phyloP scores from a whole-genome alignment of 2,797 vertebrate species.

The Falco biarmicus region DNA sequence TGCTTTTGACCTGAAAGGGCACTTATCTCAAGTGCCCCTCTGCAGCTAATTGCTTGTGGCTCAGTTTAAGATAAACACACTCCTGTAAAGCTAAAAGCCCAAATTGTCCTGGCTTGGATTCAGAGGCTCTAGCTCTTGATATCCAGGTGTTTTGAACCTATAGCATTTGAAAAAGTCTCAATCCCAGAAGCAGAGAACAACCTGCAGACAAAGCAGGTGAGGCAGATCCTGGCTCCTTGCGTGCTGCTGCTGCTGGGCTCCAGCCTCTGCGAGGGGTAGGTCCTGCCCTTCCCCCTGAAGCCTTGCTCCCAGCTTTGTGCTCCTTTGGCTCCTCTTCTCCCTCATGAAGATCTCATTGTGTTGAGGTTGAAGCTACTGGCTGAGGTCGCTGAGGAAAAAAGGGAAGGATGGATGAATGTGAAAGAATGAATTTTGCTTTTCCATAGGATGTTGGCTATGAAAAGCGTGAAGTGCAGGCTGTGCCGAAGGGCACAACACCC shows the following conservation, averaged over 20 bases:
- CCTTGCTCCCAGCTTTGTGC: not conserved
- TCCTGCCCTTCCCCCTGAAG: not conserved
- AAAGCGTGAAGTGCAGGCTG: not conserved
- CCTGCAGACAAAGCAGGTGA: not conserved
- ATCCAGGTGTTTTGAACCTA: not conserved
- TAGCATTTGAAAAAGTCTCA: not conserved
- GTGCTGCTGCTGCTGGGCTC: not conserved
- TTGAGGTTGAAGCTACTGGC: not conserved
- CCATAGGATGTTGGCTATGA: not conserved
- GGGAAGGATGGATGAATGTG: not conserved
- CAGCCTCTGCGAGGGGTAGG: not conserved
- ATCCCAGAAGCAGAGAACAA: not conserved
- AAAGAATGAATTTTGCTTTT: not conserved
- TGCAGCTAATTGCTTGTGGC: conserved; percentile 27
- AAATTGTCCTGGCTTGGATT: not conserved
- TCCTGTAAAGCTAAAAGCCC: not conserved
- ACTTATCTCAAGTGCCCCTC: conserved; percentile 8
- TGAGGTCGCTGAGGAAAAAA: not conserved
- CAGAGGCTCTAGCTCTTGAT: not conserved
- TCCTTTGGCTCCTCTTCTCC: not conserved
- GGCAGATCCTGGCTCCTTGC: not conserved
- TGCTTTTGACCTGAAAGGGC: conserved; percentile 26
- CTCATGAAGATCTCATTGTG: rapidly evolving
- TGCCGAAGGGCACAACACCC: not conserved
- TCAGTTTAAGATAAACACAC: not conserved